Base-by-base conservation (phyloP, 1,140 invertebrate species). In the Drosophila erecta region DNA sequence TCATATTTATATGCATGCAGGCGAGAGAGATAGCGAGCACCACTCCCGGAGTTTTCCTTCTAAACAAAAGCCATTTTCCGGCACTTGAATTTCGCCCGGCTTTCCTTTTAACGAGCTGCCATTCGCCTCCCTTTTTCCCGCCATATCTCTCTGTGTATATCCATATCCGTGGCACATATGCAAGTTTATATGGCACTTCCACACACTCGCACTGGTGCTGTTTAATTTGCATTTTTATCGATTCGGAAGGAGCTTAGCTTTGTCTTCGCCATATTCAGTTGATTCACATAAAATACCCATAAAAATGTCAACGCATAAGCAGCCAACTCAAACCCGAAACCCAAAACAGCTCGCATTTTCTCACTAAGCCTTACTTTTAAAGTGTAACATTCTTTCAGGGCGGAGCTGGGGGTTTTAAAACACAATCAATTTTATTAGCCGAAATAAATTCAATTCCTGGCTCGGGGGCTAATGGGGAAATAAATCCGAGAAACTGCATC, bases 181-280 rank as follows among this genome's bases (percentile, higher is more conserved):
- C 51, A 76, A 80, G 59, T 61, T 80, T 54, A 69, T 55, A 57
- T 35, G 64, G 57, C 69, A 37, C 40, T 40, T 27, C 33, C 27
- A 30, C 7, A 30, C 27, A 30, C 54, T 46, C 49, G 51, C 60
- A 58, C 71, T 62, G 61, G 50, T 53, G 66, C 62, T 83, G 76
- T 89, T 87, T 87, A 87, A 87, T 87, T 89, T 87, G 84, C 83
- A 87, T 87, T 89, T 87, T 87, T 89, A 87, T 87, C 83, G 83
- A 87, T 87, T 87, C 64, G 20, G 43, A 79, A 83, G 76, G 51
- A 87, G 79, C 76, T 87, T 71, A 87, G 84, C 83, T 83, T 71
- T 87, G 83, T 87, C 75, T 79, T 72, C 65, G 55, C 73, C 78
- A 71, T 60, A 81, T 58, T 67, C 71, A 72, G 74, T 69, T 75